Base-by-base conservation (phyloP, 2,797 vertebrate genomes). In the Melanotaenia trifasciata region DNA sequence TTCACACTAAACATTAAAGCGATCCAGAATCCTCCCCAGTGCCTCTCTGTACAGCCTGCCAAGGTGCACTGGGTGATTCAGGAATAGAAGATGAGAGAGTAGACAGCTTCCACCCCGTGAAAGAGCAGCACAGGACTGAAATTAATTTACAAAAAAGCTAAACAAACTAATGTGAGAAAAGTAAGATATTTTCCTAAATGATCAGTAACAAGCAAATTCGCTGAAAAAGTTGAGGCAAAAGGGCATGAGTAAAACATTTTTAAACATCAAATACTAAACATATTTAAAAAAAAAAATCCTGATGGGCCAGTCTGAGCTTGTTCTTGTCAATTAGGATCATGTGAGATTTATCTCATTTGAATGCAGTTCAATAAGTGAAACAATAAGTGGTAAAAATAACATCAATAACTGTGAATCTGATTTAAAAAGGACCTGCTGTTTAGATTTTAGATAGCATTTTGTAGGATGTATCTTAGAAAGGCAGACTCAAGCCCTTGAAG, bases 311-410 rank as follows among this genome's bases (percentile, higher is more conserved):
- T 61, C 72, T 78, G 38, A 67, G 54, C 57, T 45, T 60, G n/a
- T 78, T 86, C 63, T 65, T 84, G 61, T 82, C 73, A 70, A 72
- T 69, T 64, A 64, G 33, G 36, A 84, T 86, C 61, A 64, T 4
- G 2, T 51, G 58, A 38, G 61, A 86, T 66, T 70, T 63, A 60
- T 74, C 53, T 61, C 64, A 59, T 77, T 78, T 53, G 56, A 60
- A 47, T 60, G 22, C 53, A 35, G 20, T 16, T 10, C 32, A 28
- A 28, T 64, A 26, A 67, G 8, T 36, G 10, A 36, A 36, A 36
- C 8, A 33, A 33, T 33, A 33, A 9, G 5, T 33, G 20, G 33
- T 32, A 69, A 40, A 64, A 68, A 64, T 18, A 72, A 72, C 12
- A 30, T 45, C 54, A 63, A 24, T 38, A 51, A 65, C 12, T 59